Base-by-base conservation (phyloP, 2,888 invertebrate species). In the Rhopalosiphum nymphaeae region DNA sequence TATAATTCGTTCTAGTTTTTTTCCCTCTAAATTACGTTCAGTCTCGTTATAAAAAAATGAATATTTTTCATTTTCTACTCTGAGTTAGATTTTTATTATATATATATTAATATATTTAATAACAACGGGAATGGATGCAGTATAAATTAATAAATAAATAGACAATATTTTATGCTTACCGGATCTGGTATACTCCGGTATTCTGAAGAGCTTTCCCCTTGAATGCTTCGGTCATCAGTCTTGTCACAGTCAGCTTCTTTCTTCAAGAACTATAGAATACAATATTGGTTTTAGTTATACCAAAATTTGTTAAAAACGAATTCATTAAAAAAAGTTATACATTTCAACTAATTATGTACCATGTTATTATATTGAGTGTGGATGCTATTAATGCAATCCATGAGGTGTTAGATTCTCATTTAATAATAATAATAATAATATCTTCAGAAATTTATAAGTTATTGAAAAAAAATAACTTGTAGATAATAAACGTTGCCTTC, bases 161-260 rank as follows among this genome's bases (percentile, higher is more conserved):
- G 25, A 85, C 56, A 44, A 89, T 84, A 93, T 87, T 42, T 93
- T 90, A 85, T 95, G 97, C 98, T 97, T 96, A 98, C 98, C 96
- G 98, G 97, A 96, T 98, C 98, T 96, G 97, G 98, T 95, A 97
- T 97, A 96, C 98, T 97, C 96, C 98, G 97, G 96, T 98, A 98
- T 95, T 98, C 98, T 93, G 97, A 97, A 95, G 97, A 97, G 96
- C 97, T 96, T 96, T 98, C 98, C 95, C 97, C 98, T 95, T 97
- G 97, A 49, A 95, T 95, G 95, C 97, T 97, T 96, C 98, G 98
- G 94, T 98, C 98, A 95, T 98, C 98, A 95, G 97, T 97, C 95
- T 97, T 96, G 95, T 98, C 97, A 97, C 98, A 98, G 96, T 98
- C 98, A 95, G 98, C 97, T 97, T 98, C 98, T 96, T 98, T 98